Base-by-base conservation (phyloP, 2,797 vertebrate genomes). In the Percopsis omiscomaycus region DNA sequence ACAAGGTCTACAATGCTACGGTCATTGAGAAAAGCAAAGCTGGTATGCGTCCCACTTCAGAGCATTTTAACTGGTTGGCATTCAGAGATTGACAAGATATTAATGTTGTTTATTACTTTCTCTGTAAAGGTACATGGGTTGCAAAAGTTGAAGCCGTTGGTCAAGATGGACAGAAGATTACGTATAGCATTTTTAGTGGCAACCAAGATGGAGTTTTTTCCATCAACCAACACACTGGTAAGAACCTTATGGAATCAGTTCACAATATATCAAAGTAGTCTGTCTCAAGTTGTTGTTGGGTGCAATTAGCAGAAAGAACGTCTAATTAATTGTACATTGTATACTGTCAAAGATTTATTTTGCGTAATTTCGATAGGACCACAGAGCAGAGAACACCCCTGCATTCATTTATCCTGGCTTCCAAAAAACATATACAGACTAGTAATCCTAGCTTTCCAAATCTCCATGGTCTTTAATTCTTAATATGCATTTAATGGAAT, bases 1-100 rank as follows among this genome's bases (percentile, higher is more conserved):
- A 70, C 45, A 88, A 72, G 55, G 66, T 89, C 0, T 98, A 98
- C 63, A 90, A 95, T 61, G 86, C 86, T 27, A 81, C 75, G 0
- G 59, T 97, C 54, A 80, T 84, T 44, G 96, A 98, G 88, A 96
- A 96, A 81, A 95, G 92, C 77, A 87, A 86, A 81, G 81, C 91
- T 68, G 95, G 97, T 98, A 72, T 42, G 87, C 82, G 58, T 2
- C 12, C 2, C 4, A 0, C 11, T 13, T 32, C 5, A 50, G 1
- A 8, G 56, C 1, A n/a, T 30, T 9, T 16, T 44, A 42, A 13
- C 1, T 32, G 59, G 2, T 42, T 61, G 57, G 56, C 50, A 32
- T n/a, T 14, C 2, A 54, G 10, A 8, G 1, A 4, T 37, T 66
- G n/a, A 2, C n/a, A 11, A 9, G 57, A 63, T 66, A 51, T 2